Conservation (phyloP, 2,797 vertebrate species). For the Pagetopsis macropterus region DNA sequence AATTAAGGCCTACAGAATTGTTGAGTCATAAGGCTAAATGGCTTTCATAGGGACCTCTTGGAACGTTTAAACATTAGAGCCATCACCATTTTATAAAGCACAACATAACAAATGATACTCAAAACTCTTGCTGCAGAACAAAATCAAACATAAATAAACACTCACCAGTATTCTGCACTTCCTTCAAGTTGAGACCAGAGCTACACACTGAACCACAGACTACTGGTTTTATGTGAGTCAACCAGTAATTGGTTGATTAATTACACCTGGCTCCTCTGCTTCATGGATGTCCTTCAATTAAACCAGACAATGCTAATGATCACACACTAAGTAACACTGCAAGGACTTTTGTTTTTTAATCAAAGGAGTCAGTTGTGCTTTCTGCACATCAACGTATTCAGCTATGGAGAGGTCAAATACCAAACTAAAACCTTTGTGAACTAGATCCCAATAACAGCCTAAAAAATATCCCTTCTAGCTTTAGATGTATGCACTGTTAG, state of each 20-base stretch:
- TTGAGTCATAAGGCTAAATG: not conserved
- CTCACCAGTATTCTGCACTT: conserved; percentile 28
- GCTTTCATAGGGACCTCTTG: not conserved
- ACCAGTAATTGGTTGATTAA: conserved; percentile 42
- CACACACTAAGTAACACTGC: too few species aligned
- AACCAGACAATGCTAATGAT: not conserved
- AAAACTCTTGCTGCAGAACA: rapidly evolving
- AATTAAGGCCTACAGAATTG: not conserved
- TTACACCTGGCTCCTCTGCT: conserved; percentile 55
- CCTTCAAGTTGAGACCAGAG: not conserved
- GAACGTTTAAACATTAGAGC: not conserved
- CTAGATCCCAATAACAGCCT: not conserved
- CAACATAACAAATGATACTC: not conserved
- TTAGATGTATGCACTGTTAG: not conserved
- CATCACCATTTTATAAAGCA: not conserved
- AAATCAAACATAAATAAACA: not conserved
- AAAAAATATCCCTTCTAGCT: not conserved
- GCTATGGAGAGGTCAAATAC: too few species aligned
- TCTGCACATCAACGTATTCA: too few species aligned
- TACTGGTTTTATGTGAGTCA: conserved; percentile 41
- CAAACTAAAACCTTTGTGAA: not conserved
- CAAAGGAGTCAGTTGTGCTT: too few species aligned
- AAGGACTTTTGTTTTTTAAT: too few species aligned
- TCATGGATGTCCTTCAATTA: too few species aligned
- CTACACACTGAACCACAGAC: not conserved